Evolutionary conservation across 2,113 vertebrate genomes (phyloP).

Genomic region (Paedocypris sp.): DNA sequence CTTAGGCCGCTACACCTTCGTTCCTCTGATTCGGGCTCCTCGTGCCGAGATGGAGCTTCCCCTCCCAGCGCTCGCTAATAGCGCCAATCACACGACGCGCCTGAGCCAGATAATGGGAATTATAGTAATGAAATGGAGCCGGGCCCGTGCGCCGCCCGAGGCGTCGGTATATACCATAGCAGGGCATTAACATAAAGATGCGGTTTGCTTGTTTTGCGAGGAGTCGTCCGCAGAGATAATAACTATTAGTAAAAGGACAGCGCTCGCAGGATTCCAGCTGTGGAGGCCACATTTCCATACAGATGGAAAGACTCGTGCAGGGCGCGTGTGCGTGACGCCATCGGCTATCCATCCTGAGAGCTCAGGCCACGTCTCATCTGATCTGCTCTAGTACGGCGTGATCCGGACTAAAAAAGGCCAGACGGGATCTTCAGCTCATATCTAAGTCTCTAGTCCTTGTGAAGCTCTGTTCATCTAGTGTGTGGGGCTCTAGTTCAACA

Average conservation of each 20-base stretch:
- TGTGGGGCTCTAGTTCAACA: too few species aligned
- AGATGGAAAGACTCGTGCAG: constrained; percentile 98
- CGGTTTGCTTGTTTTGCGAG: constrained; percentile 82
- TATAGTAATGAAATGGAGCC: constrained; percentile 68
- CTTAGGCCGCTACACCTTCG: not conserved
- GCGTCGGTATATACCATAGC: constrained; percentile 49
- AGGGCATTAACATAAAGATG: constrained; percentile 79
- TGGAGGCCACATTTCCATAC: constrained; percentile 95
- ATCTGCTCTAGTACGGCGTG: too few species aligned
- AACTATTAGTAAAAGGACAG: constrained; percentile 99
- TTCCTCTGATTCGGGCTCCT: not conserved
- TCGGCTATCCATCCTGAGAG: constrained; percentile 70
- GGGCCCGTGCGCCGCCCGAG: constrained; percentile 48
- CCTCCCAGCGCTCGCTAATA: constrained; percentile 32
- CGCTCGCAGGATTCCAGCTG: constrained; percentile 92
- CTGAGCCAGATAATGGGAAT: constrained; percentile 67
- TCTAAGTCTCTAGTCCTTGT: too few species aligned
- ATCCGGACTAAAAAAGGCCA: too few species aligned
- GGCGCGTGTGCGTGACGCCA: constrained; percentile 71
- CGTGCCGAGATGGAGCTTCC: constrained; percentile 2
- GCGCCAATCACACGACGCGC: constrained; percentile 56
- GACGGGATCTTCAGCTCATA: too few species aligned
- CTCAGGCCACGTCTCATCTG: constrained; percentile 53
- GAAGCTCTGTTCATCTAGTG: too few species aligned
- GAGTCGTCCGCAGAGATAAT: constrained; percentile 96